A percentile compares a stretch with the other conserved stretches of the same genome.
phyloP scores from a whole-genome alignment of 30 jellyfish, hydroid and myxozoan species.

The Clytia hemisphaerica region DNA sequence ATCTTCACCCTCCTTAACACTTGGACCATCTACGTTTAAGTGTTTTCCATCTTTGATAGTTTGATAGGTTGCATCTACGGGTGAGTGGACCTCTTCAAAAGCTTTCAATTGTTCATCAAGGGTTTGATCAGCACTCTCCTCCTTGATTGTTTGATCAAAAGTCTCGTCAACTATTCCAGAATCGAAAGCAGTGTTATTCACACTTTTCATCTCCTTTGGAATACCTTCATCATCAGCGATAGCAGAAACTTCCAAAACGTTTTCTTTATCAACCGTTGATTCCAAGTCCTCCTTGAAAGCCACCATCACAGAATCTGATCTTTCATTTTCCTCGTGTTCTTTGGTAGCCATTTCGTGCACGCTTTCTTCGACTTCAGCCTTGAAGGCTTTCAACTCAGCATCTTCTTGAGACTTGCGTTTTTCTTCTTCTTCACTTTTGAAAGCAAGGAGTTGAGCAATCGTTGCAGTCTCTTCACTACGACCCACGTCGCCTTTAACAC shows the following conservation, averaged over 20 bases:
- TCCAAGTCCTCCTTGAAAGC: too few species aligned
- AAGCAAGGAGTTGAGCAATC: not conserved
- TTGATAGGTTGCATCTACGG: not conserved
- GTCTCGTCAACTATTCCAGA: conserved; percentile 43
- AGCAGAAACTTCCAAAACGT: too few species aligned
- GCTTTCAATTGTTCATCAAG: not conserved
- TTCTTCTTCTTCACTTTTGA: not conserved
- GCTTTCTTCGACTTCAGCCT: not conserved
- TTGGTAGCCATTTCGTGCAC: not conserved
- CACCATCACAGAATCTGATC: too few species aligned
- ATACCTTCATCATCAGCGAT: not conserved
- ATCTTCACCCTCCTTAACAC: not conserved
- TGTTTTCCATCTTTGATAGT: not conserved
- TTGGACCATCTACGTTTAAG: not conserved
- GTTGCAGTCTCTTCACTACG: not conserved
- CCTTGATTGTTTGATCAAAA: not conserved
- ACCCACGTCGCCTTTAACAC: not conserved
- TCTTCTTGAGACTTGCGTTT: too few species aligned
- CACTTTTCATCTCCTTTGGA: not conserved
- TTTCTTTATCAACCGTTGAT: too few species aligned
- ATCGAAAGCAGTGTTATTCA: not conserved
- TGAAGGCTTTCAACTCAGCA: not conserved
- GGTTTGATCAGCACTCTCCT: not conserved
- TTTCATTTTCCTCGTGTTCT: not conserved
- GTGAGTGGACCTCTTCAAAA: not conserved